Conservation (phyloP, 2,113 vertebrate species). For the Amazona vittata region DNA sequence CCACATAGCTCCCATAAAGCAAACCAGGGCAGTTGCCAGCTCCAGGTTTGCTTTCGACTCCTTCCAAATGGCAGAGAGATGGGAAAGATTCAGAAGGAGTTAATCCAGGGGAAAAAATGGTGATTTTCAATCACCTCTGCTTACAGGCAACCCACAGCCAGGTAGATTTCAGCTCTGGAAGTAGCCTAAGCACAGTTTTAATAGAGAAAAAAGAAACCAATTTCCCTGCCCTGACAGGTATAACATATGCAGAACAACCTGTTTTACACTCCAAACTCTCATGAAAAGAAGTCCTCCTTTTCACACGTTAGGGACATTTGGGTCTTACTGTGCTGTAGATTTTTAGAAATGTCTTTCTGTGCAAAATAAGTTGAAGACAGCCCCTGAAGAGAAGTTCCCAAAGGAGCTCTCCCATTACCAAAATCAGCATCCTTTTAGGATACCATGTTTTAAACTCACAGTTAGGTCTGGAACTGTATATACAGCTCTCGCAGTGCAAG, state of each 20-base stretch:
- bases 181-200: not conserved
- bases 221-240: not conserved
- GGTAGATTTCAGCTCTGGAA: not conserved
- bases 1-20: accelerated
- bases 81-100: not conserved
- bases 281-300: not conserved
- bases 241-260: not conserved
- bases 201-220: not conserved
- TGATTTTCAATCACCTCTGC: not conserved
- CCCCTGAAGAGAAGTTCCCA: not conserved
- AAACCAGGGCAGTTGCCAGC: not conserved
- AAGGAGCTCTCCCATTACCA: not conserved
- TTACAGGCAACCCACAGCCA: not conserved
- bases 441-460: not conserved
- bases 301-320: accelerated
- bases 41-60: not conserved
- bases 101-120: not conserved
- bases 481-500: not conserved
- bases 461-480: not conserved
- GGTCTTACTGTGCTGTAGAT: not conserved
- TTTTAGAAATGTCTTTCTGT: not conserved
- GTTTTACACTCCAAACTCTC: not conserved
- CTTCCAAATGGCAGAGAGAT: not conserved
- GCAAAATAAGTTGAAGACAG: not conserved
- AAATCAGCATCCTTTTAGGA: not conserved